These are phyloP conservation scores for Stylophora pistillata DNA, from an alignment of 64 coral and sea anemone genomes.

Conservation along the genomic window DNA sequence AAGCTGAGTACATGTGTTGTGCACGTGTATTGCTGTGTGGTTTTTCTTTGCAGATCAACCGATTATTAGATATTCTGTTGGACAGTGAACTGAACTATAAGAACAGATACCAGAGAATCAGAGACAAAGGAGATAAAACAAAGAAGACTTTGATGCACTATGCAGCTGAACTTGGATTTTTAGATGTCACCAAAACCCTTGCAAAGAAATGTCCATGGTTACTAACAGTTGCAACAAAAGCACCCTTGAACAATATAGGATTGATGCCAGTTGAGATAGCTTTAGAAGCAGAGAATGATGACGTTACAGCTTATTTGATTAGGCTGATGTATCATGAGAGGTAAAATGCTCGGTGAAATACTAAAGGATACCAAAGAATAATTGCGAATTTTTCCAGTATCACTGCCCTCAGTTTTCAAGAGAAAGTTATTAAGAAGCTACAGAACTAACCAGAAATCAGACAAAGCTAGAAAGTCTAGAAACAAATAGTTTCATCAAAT, in stretches of 20 bases:
- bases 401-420: too few relatives aligned
- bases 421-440: too few relatives aligned
- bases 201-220: constrained; percentile 78
- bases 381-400: too few relatives aligned
- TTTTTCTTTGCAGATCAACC: constrained; percentile 52
- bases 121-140: constrained; percentile 53
- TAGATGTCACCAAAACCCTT: constrained; percentile 60
- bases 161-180: constrained; percentile 69
- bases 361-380: too few relatives aligned
- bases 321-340: constrained; percentile 79
- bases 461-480: too few relatives aligned
- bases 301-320: constrained; percentile 60
- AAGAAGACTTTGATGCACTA: constrained; percentile 74
- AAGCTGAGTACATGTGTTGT: too few relatives aligned
- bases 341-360: neutral
- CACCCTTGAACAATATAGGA: constrained; percentile 74
- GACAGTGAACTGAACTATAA: constrained; percentile 64
- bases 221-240: constrained; percentile 66
- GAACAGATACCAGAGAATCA: constrained; percentile 80
- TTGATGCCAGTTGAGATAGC: constrained; percentile 80
- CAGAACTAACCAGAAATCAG: too few relatives aligned
- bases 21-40: neutral
- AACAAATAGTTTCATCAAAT: too few relatives aligned
- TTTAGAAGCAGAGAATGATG: constrained; percentile 69
- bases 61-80: constrained; percentile 78